Percentiles rank a stretch among this genome's conserved stretches.
These are phyloP conservation scores for Argynnis bischoffii DNA, from an alignment of 2,888 invertebrate genomes.

Conservation along the genomic window DNA sequence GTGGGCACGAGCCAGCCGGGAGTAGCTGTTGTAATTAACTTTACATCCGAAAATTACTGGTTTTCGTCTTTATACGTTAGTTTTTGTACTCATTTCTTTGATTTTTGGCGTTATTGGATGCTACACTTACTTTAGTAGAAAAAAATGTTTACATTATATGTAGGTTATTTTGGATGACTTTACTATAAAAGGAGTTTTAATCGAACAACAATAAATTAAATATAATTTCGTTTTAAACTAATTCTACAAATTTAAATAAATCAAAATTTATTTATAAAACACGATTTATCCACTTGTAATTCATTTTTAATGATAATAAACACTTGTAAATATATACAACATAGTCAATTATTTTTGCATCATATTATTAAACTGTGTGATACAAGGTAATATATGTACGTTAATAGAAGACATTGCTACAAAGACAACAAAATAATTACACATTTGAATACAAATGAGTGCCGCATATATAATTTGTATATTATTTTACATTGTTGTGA, in stretches of 20 bases:
- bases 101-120: not conserved
- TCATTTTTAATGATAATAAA: too few species aligned
- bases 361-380: not conserved
- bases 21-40: slow-evolving; percentile 19
- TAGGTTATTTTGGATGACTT: too few species aligned
- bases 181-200: too few species aligned
- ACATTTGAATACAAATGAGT: slow-evolving; percentile 12
- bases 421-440: slow-evolving; percentile 17
- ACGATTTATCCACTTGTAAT: too few species aligned
- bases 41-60: slow-evolving; percentile 25
- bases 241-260: too few species aligned
- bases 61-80: slow-evolving; percentile 14
- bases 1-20: slow-evolving; percentile 19
- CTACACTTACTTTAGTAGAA: too few species aligned
- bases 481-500: slow-evolving; percentile 33
- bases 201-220: too few species aligned
- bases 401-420: slow-evolving; percentile 5
- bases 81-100: slow-evolving; percentile 5
- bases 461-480: slow-evolving; percentile 28
- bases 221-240: too few species aligned
- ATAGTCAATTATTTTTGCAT: not conserved
- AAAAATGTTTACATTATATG: too few species aligned
- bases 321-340: too few species aligned
- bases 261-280: too few species aligned
- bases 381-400: not conserved